Conservation (phyloP, 2,888 invertebrate genomes). For the Drosophila tanythrix region DNA sequence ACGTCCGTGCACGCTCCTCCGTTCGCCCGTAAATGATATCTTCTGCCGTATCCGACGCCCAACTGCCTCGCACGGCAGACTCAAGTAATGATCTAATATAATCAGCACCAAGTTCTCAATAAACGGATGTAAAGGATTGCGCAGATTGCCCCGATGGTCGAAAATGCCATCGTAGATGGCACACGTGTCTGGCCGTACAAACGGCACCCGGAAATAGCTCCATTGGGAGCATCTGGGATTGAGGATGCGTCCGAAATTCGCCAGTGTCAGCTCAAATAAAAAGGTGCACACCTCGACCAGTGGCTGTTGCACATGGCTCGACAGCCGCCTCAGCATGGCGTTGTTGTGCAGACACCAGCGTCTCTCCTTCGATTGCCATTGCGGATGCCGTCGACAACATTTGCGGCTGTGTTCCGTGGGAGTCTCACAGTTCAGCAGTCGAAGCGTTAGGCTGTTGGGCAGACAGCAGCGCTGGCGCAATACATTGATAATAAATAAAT, state of each 20-base stretch:
- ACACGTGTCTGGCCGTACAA: slow-evolving; percentile 40
- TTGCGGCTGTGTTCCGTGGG: slow-evolving; percentile 1
- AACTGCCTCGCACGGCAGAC: slow-evolving; percentile 14
- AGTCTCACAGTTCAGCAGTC: slow-evolving; percentile 17
- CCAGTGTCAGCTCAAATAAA: slow-evolving; percentile 42
- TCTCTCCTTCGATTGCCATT: slow-evolving; percentile 25
- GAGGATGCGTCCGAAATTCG: slow-evolving; percentile 40
- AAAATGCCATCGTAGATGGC: slow-evolving; percentile 53
- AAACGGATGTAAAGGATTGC: slow-evolving; percentile 38
- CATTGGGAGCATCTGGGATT: slow-evolving; percentile 44
- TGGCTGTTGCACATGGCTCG: slow-evolving; percentile 19
- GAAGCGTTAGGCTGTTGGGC: slow-evolving; percentile 11
- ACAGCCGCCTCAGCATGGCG: slow-evolving; percentile 14
- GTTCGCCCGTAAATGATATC: not conserved
- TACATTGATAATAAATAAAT: slow-evolving; percentile 16
- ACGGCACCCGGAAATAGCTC: slow-evolving; percentile 44
- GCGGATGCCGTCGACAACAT: slow-evolving; percentile 8
- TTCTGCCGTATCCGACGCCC: not conserved
- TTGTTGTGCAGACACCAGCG: slow-evolving; percentile 46
- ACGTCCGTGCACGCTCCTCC: slow-evolving; percentile 23
- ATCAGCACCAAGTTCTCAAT: slow-evolving; percentile 30
- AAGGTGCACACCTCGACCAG: slow-evolving; percentile 33
- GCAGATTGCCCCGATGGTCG: slow-evolving; percentile 42
- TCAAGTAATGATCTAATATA: slow-evolving; percentile 40
- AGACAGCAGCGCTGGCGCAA: slow-evolving; percentile 31